These are phyloP conservation scores for Serinus canaria DNA, from an alignment of 2,113 vertebrate genomes.

Conservation along the genomic window DNA sequence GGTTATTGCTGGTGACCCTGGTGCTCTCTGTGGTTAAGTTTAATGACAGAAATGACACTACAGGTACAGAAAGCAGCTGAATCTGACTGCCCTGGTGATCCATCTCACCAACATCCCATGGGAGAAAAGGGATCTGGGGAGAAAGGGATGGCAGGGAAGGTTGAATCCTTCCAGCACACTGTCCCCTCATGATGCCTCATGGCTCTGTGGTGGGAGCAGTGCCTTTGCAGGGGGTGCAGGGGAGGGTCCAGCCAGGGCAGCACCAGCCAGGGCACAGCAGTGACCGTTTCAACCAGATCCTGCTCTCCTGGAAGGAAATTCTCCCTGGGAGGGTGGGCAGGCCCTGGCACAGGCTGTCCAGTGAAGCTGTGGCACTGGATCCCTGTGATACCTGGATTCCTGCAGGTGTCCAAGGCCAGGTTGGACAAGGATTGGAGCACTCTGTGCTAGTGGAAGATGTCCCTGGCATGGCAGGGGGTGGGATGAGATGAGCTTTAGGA, in stretches of 20 bases:
- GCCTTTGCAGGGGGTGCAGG: neutral
- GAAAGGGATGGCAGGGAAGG: neutral
- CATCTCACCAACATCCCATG: neutral
- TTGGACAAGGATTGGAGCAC: accelerated
- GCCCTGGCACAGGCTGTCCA: neutral
- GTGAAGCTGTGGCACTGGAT: neutral
- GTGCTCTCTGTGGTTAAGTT: neutral
- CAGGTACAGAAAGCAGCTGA: neutral
- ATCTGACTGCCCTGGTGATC: neutral
- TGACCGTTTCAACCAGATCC: neutral
- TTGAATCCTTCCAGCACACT: neutral
- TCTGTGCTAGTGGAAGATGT: accelerated
- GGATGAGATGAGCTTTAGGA: accelerated
- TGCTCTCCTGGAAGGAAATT: neutral
- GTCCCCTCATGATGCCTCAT: neutral
- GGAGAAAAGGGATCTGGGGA: neutral
- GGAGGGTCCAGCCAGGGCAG: neutral
- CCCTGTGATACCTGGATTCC: neutral
- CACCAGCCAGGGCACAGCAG: neutral
- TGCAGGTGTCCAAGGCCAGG: neutral
- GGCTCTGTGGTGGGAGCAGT: neutral
- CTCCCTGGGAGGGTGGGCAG: accelerated
- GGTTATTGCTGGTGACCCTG: neutral
- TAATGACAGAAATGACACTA: neutral
- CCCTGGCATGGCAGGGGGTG: neutral